Conservation (phyloP, 1,140 invertebrate genomes). For the Pteromalus puparum region DNA sequence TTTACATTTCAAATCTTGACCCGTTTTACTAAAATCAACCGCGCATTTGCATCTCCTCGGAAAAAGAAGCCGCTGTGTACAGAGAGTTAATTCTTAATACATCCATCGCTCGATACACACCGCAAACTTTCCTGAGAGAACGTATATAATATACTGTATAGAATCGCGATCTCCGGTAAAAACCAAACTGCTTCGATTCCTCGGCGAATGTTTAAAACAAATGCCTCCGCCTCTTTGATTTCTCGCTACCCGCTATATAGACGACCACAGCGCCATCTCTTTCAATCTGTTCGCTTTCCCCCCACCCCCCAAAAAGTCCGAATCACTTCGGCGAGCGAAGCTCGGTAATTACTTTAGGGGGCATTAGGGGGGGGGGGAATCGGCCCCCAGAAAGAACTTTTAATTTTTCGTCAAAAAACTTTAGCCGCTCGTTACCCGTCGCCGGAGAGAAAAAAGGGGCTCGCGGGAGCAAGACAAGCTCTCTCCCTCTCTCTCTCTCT, state of each 20-base stretch:
- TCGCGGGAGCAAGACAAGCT: conserved; percentile 43
- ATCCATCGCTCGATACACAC: background rate
- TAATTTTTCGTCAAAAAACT: conserved; percentile 74
- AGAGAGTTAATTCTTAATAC: background rate
- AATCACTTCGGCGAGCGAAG: conserved; percentile 16
- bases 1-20: conserved; percentile 4
- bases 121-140: too few species aligned
- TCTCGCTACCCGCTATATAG: background rate
- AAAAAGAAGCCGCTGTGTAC: background rate
- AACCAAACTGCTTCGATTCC: background rate
- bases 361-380: conserved; percentile 54
- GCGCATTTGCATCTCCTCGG: background rate
- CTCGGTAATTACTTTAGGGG: conserved; percentile 65
- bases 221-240: conserved; percentile 9
- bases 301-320: conserved; percentile 14
- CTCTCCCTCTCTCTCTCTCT: background rate
- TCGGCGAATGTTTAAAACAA: conserved; percentile 26
- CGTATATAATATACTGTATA: too few species aligned
- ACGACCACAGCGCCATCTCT: background rate
- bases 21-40: background rate
- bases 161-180: background rate
- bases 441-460: conserved; percentile 54
- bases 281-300: conserved; percentile 14
- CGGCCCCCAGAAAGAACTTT: conserved; percentile 62
- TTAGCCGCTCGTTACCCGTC: conserved; percentile 68